A percentile compares a stretch with the other conserved stretches of the same genome.
These are phyloP conservation scores for Sebastes goodei DNA, from an alignment of 2,797 vertebrate species.

Conservation along the genomic window DNA sequence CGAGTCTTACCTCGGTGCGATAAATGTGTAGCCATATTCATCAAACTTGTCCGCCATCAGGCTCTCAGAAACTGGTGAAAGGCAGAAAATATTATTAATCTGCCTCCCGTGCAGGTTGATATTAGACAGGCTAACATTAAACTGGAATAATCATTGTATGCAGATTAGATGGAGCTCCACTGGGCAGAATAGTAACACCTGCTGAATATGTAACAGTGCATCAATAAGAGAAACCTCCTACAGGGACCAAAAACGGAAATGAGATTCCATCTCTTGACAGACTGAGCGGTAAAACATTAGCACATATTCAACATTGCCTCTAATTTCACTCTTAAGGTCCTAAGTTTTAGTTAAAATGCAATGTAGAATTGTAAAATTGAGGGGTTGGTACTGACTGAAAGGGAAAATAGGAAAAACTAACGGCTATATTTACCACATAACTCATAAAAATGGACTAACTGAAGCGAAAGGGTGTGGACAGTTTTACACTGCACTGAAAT, in stretches of 20 bases:
- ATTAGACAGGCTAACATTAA: background rate
- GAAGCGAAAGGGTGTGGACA: background rate
- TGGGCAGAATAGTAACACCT: slow-evolving; percentile 9
- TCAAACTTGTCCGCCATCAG: slow-evolving; percentile 90
- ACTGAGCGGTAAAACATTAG: background rate
- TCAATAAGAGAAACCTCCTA: background rate
- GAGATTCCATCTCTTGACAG: background rate
- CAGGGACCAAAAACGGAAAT: background rate
- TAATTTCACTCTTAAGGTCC: background rate
- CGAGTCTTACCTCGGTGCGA: slow-evolving; percentile 90
- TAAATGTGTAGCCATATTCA: slow-evolving; percentile 90
- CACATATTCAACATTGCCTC: background rate
- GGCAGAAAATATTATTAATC: slow-evolving; percentile 35
- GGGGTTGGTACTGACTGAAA: background rate
- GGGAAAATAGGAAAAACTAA: background rate
- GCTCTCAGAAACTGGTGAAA: slow-evolving; percentile 89
- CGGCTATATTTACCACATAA: background rate
- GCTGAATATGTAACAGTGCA: slow-evolving; percentile 29
- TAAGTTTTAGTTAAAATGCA: background rate
- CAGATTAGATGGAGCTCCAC: slow-evolving; percentile 7
- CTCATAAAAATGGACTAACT: background rate
- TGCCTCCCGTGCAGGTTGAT: background rate
- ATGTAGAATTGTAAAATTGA: background rate
- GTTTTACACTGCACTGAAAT: background rate
- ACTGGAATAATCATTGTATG: slow-evolving; percentile 1